Conservation (phyloP, 2,888 invertebrate species). For the Frankliniella intonsa region DNA sequence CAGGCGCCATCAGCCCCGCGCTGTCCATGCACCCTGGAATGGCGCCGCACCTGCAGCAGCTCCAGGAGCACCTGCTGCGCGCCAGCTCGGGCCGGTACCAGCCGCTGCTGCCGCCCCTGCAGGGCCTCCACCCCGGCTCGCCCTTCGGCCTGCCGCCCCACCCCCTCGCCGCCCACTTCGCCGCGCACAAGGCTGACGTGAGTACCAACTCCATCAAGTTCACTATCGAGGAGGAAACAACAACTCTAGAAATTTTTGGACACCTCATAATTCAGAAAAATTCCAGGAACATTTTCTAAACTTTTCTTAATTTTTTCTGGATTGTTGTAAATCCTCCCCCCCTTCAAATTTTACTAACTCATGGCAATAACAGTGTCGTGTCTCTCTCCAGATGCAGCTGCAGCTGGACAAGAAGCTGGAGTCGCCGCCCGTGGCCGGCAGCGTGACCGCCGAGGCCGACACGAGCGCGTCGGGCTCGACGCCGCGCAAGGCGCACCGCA, state of each 20-base stretch:
- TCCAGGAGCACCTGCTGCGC: slow-evolving; percentile 74
- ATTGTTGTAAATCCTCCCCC: no score
- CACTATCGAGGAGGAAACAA: slow-evolving; percentile 39
- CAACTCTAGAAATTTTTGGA: slow-evolving; percentile 34
- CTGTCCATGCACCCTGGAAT: slow-evolving; percentile 61
- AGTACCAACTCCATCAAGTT: no score
- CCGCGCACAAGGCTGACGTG: slow-evolving; percentile 39
- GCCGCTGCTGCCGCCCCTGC: slow-evolving; percentile 50
- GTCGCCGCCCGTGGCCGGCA: slow-evolving; percentile 35
- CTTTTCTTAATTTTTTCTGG: no score
- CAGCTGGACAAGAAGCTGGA: slow-evolving; percentile 32
- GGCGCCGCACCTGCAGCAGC: slow-evolving; percentile 64
- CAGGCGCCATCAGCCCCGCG: slow-evolving; percentile 79
- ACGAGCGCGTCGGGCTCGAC: slow-evolving; percentile 46
- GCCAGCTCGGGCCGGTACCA: slow-evolving; percentile 48
- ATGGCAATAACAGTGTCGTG: no score
- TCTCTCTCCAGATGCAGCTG: slow-evolving; percentile 32
- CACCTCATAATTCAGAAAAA: no score
- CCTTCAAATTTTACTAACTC: no score
- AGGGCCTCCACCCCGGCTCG: slow-evolving; percentile 41
- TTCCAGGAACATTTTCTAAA: no score
- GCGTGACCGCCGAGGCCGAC: slow-evolving; percentile 39
- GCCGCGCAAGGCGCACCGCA: slow-evolving; percentile 44
- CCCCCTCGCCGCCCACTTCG: slow-evolving; percentile 46
- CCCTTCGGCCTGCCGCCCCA: slow-evolving; percentile 44